Conservation (phyloP, 2,888 invertebrate genomes). For the Drosophila paranaensis region DNA sequence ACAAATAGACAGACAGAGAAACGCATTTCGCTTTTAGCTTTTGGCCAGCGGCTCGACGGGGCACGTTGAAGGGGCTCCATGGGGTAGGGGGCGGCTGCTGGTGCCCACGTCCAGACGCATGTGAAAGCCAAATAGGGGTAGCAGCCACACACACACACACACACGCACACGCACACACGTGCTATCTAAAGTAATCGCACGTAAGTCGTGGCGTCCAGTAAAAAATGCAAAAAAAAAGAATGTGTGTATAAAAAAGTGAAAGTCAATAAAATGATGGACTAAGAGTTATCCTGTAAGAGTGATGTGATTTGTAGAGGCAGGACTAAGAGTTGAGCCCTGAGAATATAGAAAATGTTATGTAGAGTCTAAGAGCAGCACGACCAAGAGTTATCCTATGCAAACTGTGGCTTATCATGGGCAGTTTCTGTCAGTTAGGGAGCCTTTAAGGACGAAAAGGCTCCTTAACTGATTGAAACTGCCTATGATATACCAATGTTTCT, state of each 20-base stretch:
- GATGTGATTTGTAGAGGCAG: not conserved
- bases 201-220: slow-evolving; percentile 71
- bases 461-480: too few species aligned
- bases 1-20: slow-evolving; percentile 65
- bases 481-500: too few species aligned
- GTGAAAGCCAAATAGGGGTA: slow-evolving; percentile 68
- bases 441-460: too few species aligned
- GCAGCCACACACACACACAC: slow-evolving; percentile 38
- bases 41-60: slow-evolving; percentile 48
- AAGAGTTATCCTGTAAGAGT: slow-evolving; percentile 3
- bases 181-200: slow-evolving; percentile 69
- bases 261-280: not conserved
- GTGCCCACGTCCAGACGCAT: slow-evolving; percentile 58
- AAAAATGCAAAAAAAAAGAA: slow-evolving; percentile 58
- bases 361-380: not conserved
- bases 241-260: not conserved
- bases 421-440: too few species aligned
- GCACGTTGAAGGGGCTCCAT: slow-evolving; percentile 5
- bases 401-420: too few species aligned
- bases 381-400: too few species aligned
- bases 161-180: slow-evolving; percentile 21
- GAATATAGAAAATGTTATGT: not conserved
- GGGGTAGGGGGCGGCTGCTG: not conserved
- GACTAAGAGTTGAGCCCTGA: too few species aligned
- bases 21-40: slow-evolving; percentile 55